Conservation (phyloP, 2,113 vertebrate genomes). For the Mobula birostris region DNA sequence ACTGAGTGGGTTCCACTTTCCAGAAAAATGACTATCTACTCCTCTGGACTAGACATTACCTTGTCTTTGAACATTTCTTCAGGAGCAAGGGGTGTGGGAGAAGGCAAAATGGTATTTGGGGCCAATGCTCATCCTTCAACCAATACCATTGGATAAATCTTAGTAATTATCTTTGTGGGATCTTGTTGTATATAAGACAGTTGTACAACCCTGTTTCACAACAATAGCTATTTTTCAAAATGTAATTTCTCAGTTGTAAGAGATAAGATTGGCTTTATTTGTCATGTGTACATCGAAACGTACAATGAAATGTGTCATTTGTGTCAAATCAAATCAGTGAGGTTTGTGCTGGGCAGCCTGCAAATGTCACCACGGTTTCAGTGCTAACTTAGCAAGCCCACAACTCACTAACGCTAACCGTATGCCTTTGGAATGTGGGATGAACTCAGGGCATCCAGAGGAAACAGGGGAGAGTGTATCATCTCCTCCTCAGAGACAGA, state of each 20-base stretch:
- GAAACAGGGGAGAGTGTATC: too few relatives aligned
- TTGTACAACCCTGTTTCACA: neutral
- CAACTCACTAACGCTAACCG: too few relatives aligned
- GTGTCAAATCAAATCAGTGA: too few relatives aligned
- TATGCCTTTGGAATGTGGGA: too few relatives aligned
- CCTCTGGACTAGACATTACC: neutral
- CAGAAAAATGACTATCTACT: neutral
- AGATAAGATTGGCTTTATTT: neutral
- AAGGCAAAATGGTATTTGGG: too few relatives aligned
- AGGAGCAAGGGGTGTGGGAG: neutral
- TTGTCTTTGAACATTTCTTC: neutral
- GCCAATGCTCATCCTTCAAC: neutral
- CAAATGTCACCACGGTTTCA: too few relatives aligned
- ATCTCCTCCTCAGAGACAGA: too few relatives aligned
- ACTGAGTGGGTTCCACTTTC: neutral
- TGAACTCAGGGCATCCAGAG: too few relatives aligned
- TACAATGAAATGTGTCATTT: too few relatives aligned
- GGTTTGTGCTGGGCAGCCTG: too few relatives aligned
- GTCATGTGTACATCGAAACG: too few relatives aligned
- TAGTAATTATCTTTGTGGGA: neutral
- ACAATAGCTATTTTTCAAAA: neutral
- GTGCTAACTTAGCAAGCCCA: too few relatives aligned
- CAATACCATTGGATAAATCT: neutral
- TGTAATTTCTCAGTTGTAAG: neutral
- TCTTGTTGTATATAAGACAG: neutral